Conservation (phyloP, 2,888 invertebrate species). For the Odontomyia ornata region DNA sequence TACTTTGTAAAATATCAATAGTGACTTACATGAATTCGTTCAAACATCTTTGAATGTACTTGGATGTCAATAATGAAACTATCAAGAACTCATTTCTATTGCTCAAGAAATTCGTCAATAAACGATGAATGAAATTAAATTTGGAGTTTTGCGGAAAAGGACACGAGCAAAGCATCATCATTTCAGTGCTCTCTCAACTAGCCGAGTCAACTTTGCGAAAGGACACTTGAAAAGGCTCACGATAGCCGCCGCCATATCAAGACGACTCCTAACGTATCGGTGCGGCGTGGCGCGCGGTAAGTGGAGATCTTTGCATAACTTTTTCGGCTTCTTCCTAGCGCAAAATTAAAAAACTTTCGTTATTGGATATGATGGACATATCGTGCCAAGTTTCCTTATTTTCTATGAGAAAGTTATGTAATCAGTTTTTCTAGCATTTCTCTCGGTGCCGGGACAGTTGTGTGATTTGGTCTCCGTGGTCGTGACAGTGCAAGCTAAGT, state of each 20-base stretch:
- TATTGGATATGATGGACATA: conserved; percentile 50
- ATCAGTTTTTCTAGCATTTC: conserved; percentile 22
- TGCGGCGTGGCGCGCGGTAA: neutral
- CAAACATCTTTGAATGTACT: conserved; percentile 3
- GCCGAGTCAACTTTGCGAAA: neutral
- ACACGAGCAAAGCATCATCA: neutral
- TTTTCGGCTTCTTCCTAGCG: conserved; percentile 46
- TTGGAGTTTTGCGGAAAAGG: neutral
- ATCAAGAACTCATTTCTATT: neutral
- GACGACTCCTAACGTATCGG: neutral
- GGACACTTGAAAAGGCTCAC: conserved; percentile 6
- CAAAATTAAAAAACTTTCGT: conserved; percentile 50
- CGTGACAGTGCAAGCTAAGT: neutral
- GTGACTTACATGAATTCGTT: neutral
- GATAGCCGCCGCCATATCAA: conserved; percentile 1
- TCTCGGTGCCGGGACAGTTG: neutral
- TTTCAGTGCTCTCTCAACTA: neutral
- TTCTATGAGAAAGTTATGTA: conserved; percentile 38
- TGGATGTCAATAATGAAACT: neutral
- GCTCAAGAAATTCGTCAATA: conserved; percentile 27
- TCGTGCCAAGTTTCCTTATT: conserved; percentile 45
- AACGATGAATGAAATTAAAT: conserved; percentile 36
- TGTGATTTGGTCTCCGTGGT: neutral
- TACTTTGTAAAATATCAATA: no score
- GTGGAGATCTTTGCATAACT: conserved; percentile 46